Base-by-base conservation (phyloP, 2,797 vertebrate species). In the Takifugu ocellatus region DNA sequence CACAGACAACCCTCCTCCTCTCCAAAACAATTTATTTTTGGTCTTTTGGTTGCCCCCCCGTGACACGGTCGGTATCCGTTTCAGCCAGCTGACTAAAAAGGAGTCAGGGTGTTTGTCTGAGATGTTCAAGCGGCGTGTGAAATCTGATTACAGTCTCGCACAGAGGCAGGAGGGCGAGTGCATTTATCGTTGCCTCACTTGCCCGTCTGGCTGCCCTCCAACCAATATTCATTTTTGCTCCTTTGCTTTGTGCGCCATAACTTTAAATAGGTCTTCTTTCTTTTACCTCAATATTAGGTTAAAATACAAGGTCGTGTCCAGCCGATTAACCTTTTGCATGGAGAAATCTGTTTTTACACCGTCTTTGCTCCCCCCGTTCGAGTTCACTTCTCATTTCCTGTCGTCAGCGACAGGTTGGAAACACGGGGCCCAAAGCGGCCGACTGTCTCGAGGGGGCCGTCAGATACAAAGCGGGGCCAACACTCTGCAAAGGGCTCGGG, bases 141-240 rank as follows among this genome's bases (percentile, higher is more conserved):
- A 82, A 78, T 77, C 56, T 74, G 74, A 79, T 78, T 76, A 70
- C 56, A 46, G 63, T 46, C 67, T 62, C 24, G 49, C 60, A 66
- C 59, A 7, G 67, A 12, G 16, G 54, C 29, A 6, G 65, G 61
- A 59, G 54, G 63, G 29, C 3, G 21, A 64, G 61, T 49, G 2
- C 68, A 21, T 45, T 65, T 55, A 63, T 66, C 46, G 70, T 61
- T 17, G 50, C 64, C 56, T 72, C 54, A 36, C 56, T 48, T 46
- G 55, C 50, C 39, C 55, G 31, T 61, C 62, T 61, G 57, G 46
- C 47, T 33, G 31, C 54, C 51, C 49, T 52, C 57, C 43, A 29
- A 55, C 59, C 10, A 6, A 56, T 55, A 39, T 66, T 49, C 44
- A 48, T 16, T 39, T 53, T 43, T 31, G 31, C 31, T 33, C 31